Percentiles rank a stretch among this genome's conserved stretches.
These are phyloP conservation scores for Vireo altiloquus DNA, from an alignment of 2,113 vertebrate genomes.

Conservation along the genomic window DNA sequence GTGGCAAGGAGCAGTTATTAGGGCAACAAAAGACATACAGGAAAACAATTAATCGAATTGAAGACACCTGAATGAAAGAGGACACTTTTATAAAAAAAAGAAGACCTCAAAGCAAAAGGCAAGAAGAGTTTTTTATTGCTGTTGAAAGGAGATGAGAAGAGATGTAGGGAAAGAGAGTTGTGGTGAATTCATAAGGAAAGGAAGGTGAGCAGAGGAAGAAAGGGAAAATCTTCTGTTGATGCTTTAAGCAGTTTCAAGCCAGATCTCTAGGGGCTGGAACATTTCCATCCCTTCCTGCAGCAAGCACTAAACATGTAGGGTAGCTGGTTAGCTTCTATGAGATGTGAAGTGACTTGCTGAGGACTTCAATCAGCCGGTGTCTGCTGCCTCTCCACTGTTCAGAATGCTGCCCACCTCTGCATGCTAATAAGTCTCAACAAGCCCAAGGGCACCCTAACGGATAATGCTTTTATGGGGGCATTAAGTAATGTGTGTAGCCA, in stretches of 20 bases:
- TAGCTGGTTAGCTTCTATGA: neutral
- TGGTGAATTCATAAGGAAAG: neutral
- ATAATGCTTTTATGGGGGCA: neutral
- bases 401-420: neutral
- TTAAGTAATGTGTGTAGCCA: neutral
- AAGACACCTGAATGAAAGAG: neutral
- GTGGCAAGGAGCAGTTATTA: neutral
- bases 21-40: neutral
- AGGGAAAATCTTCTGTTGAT: neutral
- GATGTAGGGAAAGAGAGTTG: neutral
- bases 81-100: neutral
- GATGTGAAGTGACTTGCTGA: neutral
- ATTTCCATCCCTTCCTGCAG: neutral
- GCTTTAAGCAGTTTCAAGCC: neutral
- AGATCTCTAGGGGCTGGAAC: neutral
- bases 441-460: neutral
- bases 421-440: neutral
- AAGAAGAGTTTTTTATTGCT: neutral
- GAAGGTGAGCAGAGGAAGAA: neutral
- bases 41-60: neutral
- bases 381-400: neutral
- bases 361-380: neutral
- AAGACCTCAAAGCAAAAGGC: neutral
- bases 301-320: neutral
- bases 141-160: neutral